Evolutionary conservation across 2,113 vertebrate genomes (phyloP).

Genomic region (Mohoua ochrocephala): DNA sequence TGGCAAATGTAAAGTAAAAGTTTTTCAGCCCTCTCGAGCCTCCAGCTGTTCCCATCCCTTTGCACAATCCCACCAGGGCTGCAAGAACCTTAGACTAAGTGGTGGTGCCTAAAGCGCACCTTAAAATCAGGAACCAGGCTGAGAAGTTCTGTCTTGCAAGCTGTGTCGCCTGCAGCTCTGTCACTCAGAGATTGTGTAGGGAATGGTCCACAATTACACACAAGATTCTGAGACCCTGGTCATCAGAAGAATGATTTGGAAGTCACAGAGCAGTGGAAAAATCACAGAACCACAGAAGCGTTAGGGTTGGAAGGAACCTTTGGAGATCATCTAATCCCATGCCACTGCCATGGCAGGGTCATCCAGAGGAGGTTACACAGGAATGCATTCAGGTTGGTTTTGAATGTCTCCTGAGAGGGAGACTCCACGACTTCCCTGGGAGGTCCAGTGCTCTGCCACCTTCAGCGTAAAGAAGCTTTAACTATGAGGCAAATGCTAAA

Average conservation of each 20-base stretch:
- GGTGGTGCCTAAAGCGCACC: neutral
- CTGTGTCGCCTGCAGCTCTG: neutral
- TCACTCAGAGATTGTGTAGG: rapidly evolving
- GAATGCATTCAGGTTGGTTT: neutral
- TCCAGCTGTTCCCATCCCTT: neutral
- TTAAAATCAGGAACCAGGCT: neutral
- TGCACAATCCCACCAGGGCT: neutral
- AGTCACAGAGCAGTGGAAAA: neutral
- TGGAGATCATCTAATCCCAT: neutral
- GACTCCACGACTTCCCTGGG: neutral
- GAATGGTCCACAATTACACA: neutral
- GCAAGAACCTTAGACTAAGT: neutral
- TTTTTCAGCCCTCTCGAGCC: neutral
- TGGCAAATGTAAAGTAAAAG: neutral
- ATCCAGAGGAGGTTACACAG: neutral
- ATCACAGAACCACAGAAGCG: neutral
- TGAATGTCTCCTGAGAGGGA: neutral
- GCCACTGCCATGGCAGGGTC: neutral
- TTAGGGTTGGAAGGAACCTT: neutral
- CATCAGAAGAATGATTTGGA: neutral
- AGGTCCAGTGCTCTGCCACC: neutral
- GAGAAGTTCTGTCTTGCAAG: neutral
- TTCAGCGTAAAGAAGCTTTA: neutral
- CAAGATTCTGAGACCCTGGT: neutral
- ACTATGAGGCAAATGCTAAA: neutral